Evolutionary conservation across 2,888 invertebrate genomes (phyloP).

Genomic region (Caenorhabditis sulstoni): DNA sequence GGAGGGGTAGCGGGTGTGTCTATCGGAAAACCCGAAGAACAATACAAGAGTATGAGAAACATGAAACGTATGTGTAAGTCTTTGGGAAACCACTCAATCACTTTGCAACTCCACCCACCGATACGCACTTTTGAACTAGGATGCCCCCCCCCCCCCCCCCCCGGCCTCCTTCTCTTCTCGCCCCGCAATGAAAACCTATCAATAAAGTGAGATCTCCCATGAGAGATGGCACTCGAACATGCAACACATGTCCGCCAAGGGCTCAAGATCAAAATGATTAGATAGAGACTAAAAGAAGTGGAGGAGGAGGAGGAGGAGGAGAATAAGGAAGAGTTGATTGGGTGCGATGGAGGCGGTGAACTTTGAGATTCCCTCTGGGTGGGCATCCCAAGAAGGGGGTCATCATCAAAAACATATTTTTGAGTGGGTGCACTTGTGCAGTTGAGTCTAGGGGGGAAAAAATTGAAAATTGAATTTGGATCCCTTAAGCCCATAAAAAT

Average conservation of each 20-base stretch:
- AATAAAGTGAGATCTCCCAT: slow-evolving; percentile 43
- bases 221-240: slow-evolving; percentile 40
- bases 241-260: slow-evolving; percentile 38
- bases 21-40: neutral
- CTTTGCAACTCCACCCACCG: slow-evolving; percentile 40
- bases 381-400: neutral
- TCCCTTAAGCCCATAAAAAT: slow-evolving; percentile 30
- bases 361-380: slow-evolving; percentile 29
- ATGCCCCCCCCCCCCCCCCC: no score
- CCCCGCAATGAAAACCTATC: slow-evolving; percentile 52
- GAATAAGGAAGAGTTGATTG: slow-evolving; percentile 21
- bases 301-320: slow-evolving; percentile 3
- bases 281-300: slow-evolving; percentile 21
- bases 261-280: slow-evolving; percentile 46
- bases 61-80: slow-evolving; percentile 23
- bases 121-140: slow-evolving; percentile 53
- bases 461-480: slow-evolving; percentile 51
- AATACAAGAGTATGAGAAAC: slow-evolving; percentile 11
- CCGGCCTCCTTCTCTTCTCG: no score
- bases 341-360: slow-evolving; percentile 30
- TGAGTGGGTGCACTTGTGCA: slow-evolving; percentile 31
- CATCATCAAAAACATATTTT: slow-evolving; percentile 19
- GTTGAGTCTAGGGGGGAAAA: slow-evolving; percentile 16
- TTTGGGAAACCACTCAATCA: slow-evolving; percentile 46
- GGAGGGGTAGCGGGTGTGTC: slow-evolving; percentile 16